Evolutionary conservation across 2,113 vertebrate species (phyloP), one percentile per base, ranked within the genome.

Genomic region (Xenopus tropicalis): DNA sequence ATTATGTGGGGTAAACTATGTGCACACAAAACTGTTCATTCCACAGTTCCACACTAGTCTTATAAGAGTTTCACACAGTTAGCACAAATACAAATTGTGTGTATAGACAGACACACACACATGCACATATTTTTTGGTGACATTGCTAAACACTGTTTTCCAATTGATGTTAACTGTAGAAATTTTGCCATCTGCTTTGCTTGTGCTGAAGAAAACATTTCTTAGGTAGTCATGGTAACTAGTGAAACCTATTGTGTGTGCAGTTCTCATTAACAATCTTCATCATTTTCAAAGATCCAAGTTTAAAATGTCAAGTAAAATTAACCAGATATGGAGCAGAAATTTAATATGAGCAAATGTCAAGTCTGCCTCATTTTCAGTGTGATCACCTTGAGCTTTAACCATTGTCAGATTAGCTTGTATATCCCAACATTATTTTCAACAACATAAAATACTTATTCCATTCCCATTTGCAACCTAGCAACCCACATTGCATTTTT

Each of bases 251-350:
- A 52, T 52, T 69, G 58, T 54, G 48, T 19, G 9, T 25, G 23
- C 48, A 75, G 63, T 69, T 63, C 69, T 69, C 66, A 69, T 75
- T 69, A 69, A 62, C 46, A 69, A 66, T 61, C 44, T 69, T 75
- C 66, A 69, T 69, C 59, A 44, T 44, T 75, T 69, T 75, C 58
- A 62, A 22, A 75, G 72, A 75, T 21, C 46, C n/a, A 61, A 13
- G 68, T 54, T 69, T 21, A 63, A 75, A 74, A 75, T 75, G 73
- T 69, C 73, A 75, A 25, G 54, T 63, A 69, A 75, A 61, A 69
- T 69, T 62, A 75, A 62, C 66, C 21, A 68, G 72, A 46, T 74
- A 52, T n/a, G 24, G 29, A 52, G 72, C 51, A 42, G n/a, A 74
- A 67, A 74, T 74, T 68, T 74, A 74, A 67, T 74, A 61, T 67